Base-by-base conservation (phyloP, 2,888 invertebrate genomes). In the Xylocampa areola region DNA sequence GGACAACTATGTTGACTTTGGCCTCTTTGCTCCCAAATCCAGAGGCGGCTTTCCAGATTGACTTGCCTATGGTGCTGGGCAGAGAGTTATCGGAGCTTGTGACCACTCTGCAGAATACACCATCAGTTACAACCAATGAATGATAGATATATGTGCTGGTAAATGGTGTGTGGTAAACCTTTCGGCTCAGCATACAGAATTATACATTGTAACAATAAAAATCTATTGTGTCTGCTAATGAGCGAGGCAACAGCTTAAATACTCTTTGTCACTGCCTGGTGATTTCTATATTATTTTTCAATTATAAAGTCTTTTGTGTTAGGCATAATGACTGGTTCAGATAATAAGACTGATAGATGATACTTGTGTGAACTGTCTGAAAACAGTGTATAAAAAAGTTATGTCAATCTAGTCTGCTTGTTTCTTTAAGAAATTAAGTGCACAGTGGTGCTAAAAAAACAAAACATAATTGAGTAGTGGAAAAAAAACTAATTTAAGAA, bases 1-100 rank as follows among this genome's bases (percentile, higher is more conserved):
- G 86, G 19, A 87, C 89, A 0, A 87, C 92, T 0, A 69, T 96
- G 71, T 71, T 95, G 66, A 76, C 81, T 1, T 68, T 95, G 5
- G 94, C 95, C 3, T 72, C 88, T 11, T 58, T 72, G 13, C 53
- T 95, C 2, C 71, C 67, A 0, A 71, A 81, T 4, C 76, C 87
- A 0, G 79, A 84, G 2, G 82, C 85, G 27, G 91, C 91, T 0
- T 79, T 79, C 0, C 53, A 68, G 1, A 79, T 95, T 0, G 85
- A 83, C 0, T 74, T 95, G 19, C 95, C 95, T 0, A 75, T 73
- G 11, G 76, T 80, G 0, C 68, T 95, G 2, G 79, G 80, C 1
- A 70, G 80, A 0, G 94, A 95, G 37, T 68, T 95, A 7, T 77
- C 82, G 37, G 60, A 65, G 0, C 37, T 85, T 2, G 66, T 82